A percentile compares a stretch with the other conserved stretches of the same genome.
Evolutionary conservation across 2,113 vertebrate genomes (phyloP).

Genomic region (Columba janthina): DNA sequence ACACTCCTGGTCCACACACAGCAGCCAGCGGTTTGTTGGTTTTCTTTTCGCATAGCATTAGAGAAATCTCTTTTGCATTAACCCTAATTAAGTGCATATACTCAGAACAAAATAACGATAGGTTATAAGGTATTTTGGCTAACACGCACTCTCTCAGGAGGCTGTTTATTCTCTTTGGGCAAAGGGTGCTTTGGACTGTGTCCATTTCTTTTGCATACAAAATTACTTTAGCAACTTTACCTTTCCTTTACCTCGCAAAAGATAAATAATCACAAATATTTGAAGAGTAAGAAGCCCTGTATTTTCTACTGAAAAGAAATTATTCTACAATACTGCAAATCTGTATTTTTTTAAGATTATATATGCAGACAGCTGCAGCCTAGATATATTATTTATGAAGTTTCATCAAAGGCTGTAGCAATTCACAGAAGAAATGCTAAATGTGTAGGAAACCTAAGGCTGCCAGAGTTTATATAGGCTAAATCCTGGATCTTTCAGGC

Average conservation of each 20-base stretch:
- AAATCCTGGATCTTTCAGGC: background rate
- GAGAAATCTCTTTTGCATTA: background rate
- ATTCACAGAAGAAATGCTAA: conserved; percentile 24
- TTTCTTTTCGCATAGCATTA: background rate
- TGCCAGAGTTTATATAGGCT: background rate
- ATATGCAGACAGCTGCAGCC: background rate
- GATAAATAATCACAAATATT: background rate
- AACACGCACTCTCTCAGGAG: background rate
- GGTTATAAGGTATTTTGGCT: background rate
- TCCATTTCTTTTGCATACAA: background rate
- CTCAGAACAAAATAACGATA: background rate
- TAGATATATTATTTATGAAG: conserved; percentile 55
- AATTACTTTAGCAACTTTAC: background rate
- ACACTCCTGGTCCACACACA: fast-evolving
- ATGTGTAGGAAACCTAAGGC: background rate
- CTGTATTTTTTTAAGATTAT: background rate
- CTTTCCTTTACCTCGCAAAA: background rate
- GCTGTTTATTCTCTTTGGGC: background rate
- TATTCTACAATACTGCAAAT: background rate
- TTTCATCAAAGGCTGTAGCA: conserved; percentile 26
- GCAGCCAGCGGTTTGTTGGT: background rate
- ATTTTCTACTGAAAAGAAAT: background rate
- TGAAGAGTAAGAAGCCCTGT: background rate
- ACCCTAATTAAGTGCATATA: background rate
- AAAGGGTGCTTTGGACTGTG: background rate